phyloP scores from a whole-genome alignment of 2,888 invertebrate species.

The Leptinotarsa juncta region DNA sequence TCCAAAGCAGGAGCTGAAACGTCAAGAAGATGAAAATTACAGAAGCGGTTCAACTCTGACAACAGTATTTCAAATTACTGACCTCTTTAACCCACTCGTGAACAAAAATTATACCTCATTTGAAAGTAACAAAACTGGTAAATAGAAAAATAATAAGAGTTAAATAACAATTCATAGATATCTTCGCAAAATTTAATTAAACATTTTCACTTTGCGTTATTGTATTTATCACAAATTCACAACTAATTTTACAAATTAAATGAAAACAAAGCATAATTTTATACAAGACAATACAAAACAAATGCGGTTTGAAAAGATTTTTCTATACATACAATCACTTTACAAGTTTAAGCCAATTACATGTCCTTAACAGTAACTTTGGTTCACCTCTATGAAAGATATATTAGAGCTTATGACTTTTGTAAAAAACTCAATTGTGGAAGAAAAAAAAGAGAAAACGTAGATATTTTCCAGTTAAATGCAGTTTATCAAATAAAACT shows the following conservation, averaged over 20 bases:
- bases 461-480: too few relatives aligned
- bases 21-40: too few relatives aligned
- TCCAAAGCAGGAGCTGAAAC: too few relatives aligned
- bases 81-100: too few relatives aligned
- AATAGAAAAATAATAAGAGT: neutral
- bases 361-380: conserved; percentile 45
- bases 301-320: conserved; percentile 36
- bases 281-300: conserved; percentile 44
- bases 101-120: neutral
- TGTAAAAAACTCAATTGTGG: too few relatives aligned
- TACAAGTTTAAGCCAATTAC: conserved; percentile 45
- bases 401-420: conserved; percentile 37
- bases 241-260: conserved; percentile 40
- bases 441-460: too few relatives aligned
- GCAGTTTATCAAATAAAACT: too few relatives aligned
- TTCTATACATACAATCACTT: conserved; percentile 38
- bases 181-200: conserved; percentile 43
- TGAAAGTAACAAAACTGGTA: too few relatives aligned
- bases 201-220: conserved; percentile 41
- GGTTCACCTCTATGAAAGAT: conserved; percentile 40
- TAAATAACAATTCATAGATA: conserved; percentile 26
- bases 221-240: conserved; percentile 48
- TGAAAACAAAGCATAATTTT: conserved; percentile 43
- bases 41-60: too few relatives aligned
- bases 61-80: too few relatives aligned